These are phyloP conservation scores for Myxocyprinus asiaticus DNA, from an alignment of 2,113 vertebrate species.

Conservation along the genomic window DNA sequence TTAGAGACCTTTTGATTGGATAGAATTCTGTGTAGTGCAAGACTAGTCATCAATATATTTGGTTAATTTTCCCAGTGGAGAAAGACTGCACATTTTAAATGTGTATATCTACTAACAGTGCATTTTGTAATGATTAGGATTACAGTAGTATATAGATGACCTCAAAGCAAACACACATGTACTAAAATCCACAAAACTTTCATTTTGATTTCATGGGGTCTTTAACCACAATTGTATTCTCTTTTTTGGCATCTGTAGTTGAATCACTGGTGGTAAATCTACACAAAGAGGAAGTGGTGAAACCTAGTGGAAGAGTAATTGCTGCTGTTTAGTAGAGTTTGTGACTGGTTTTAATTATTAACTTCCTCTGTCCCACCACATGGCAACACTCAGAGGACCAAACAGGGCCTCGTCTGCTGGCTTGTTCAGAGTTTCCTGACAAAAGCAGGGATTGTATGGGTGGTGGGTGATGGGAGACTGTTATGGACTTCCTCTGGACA, in stretches of 20 bases:
- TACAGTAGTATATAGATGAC: no score
- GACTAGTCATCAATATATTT: no score
- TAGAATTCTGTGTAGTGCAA: no score
- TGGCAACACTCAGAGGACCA: slow-evolving; percentile 10
- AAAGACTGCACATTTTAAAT: no score
- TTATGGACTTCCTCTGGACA: slow-evolving; percentile 41
- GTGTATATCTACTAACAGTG: no score
- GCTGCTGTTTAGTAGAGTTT: neutral
- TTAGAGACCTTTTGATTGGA: no score
- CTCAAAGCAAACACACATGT: no score
- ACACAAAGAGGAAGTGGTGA: slow-evolving; percentile 25
- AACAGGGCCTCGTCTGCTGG: slow-evolving; percentile 12
- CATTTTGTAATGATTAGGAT: no score
- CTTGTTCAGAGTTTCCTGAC: slow-evolving; percentile 33
- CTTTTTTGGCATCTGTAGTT: neutral
- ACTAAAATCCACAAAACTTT: no score
- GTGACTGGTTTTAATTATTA: slow-evolving; percentile 44
- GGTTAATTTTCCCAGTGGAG: no score
- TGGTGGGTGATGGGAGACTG: slow-evolving; percentile 29
- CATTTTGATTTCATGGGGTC: no score
- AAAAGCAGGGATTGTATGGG: slow-evolving; percentile 42
- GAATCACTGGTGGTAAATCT: neutral
- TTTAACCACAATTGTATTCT: neutral
- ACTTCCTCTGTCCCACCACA: slow-evolving; percentile 35
- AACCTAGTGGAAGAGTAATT: neutral